Base-by-base conservation (phyloP, 1,140 invertebrate species). In the Geopemphigus sp. region DNA sequence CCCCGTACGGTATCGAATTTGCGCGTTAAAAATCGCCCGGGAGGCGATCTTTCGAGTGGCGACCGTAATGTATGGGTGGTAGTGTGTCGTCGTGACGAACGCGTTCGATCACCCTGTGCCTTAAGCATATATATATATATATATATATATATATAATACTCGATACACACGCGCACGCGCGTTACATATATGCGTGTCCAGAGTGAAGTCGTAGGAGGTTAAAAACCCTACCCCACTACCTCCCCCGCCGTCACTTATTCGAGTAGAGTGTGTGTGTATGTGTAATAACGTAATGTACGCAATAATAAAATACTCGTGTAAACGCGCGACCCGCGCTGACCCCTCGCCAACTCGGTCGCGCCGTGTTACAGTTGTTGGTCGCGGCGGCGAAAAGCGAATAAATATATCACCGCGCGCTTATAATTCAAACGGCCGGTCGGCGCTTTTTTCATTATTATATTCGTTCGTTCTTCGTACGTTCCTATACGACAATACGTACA, bases 301-400 rank as follows among this genome's bases (percentile, higher is more conserved):
- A 61, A 76, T 61, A 76, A 61, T 76, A 50, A 76, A 76, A 39
- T 17, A 61, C 56, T 76, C 73, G 54, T 76, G 56, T 76, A 76
- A 76, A 76, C 47, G 57, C 11, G 73, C 57, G 73, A 76, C 73
- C 73, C 57, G 54, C 54, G 14, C 56, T 76, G 54, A 76, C 73
- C 73, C 73, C 4, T 11, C 39, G 56, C 39, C 32, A 8, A 39
- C 32, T 8, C 32, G 3, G 32, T 39, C 26, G 53, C 5, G 19
- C 32, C 57, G 73, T 74, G 72, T 74, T 74, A 74, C 53, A 45
- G 22, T 26, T 26, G 73, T 76, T 19, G 73, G 24, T n/a, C 14
- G 47, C 66, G 45, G 8, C 47, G 66, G 6, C 57, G 22, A 57
- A 76, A 56, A 73, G 24, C 22, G 15, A n/a, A 29, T 1, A n/a